Conservation (phyloP, 2,797 vertebrate genomes). For the Poecilia wingei region DNA sequence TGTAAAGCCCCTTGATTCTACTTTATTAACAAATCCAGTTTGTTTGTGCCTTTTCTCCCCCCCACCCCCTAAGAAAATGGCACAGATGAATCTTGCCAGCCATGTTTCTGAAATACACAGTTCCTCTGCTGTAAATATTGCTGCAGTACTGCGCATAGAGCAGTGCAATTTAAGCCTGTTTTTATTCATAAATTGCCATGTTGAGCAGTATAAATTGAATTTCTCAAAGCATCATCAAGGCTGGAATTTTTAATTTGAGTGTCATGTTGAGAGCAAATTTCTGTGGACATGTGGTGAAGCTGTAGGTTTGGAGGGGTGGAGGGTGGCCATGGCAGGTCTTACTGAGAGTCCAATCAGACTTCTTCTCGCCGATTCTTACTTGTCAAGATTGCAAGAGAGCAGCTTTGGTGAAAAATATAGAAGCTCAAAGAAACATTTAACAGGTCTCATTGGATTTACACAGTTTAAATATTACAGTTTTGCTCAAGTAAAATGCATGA, state of each 20-base stretch:
- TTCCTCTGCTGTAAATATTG: background rate
- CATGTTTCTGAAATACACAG: background rate
- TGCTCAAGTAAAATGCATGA: background rate
- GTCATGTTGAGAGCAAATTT: background rate
- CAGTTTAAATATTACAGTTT: background rate
- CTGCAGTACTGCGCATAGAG: too few relatives aligned
- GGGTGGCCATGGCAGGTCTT: background rate
- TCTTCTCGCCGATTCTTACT: too few relatives aligned
- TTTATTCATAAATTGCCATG: background rate
- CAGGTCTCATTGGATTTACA: background rate
- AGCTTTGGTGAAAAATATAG: background rate
- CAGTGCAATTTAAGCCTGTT: background rate
- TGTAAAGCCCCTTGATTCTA: background rate
- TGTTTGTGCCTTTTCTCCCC: background rate
- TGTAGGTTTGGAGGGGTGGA: too few relatives aligned
- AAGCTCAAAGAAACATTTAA: background rate
- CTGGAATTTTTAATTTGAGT: background rate
- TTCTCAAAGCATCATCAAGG: background rate
- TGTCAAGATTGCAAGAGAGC: background rate
- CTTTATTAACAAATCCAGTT: background rate
- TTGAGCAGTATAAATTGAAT: background rate
- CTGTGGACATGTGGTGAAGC: background rate
- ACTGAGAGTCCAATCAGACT: background rate
- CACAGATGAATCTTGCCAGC: background rate
- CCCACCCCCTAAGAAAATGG: background rate